Base-by-base conservation (phyloP, 2,888 invertebrate genomes). In the Rutpela maculata region DNA sequence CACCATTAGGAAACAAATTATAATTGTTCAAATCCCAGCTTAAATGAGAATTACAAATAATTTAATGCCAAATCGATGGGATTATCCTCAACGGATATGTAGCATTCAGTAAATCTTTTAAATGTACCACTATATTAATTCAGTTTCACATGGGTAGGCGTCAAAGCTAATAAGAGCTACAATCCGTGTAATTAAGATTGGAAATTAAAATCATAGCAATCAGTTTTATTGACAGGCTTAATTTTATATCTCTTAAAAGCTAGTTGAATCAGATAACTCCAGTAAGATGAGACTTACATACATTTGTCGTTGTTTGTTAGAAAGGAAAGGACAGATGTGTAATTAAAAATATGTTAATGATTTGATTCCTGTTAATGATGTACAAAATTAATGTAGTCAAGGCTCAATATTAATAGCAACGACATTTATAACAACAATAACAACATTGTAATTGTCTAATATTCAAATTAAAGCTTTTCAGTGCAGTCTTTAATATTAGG, bases 151-250 rank as follows among this genome's bases (percentile, higher is more conserved):
- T 50, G 15, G 15, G 50, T 50, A 50, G 50, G 50, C 50, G 50
- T 50, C 12, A n/a, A n/a, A 50, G n/a, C 50, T 12, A 50, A 50
- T 50, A 50, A 35, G 35, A 63, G 62, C 62, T 17, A 15, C 62
- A 35, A 18, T 63, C 62, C 1, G n/a, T 63, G 11, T 63, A 63
- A 63, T 63, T 63, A 63, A n/a, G 31, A 31, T 17, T 63, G 10
- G 17, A 35, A 17, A 63, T 35, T 50, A 35, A 35, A 63, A 35
- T 31, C 10, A 9, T n/a, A 63, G 26, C 62, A 31, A 63, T 63
- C 62, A 63, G 17, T 63, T 63, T 63, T 63, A 63, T 63, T 63
- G 62, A 63, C 62, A 63, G 62, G 35, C 62, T 63, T 63, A 63
- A 60, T 63, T 63, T 63, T 63, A 31, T 62, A 63, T 63, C 62